phyloP scores from a whole-genome alignment of 2,797 vertebrate genomes.

The Crocidura indochinensis region DNA sequence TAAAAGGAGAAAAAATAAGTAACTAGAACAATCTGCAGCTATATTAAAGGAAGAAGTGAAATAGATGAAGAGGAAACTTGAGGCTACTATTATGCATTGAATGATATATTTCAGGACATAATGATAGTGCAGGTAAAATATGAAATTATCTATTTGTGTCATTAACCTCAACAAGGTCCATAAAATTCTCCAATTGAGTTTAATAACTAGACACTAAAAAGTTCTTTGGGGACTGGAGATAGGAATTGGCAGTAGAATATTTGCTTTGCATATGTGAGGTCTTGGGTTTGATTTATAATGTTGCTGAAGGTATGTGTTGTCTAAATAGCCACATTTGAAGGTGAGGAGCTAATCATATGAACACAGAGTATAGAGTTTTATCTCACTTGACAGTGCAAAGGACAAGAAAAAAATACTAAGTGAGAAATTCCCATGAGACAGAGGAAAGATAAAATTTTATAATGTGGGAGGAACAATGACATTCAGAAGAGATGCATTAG shows the following conservation, averaged over 20 bases:
- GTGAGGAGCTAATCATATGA: background rate
- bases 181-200: background rate
- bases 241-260: too few relatives aligned
- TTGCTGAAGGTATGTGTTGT: too few relatives aligned
- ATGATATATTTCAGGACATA: background rate
- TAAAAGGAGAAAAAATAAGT: too few relatives aligned
- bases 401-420: background rate
- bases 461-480: background rate
- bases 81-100: background rate
- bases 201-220: background rate
- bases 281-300: too few relatives aligned
- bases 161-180: fast-evolving
- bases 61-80: background rate
- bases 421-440: background rate
- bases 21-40: background rate
- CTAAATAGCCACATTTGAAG: background rate
- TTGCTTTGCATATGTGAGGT: too few relatives aligned
- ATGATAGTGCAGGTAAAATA: background rate
- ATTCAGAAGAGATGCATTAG: background rate
- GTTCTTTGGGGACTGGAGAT: too few relatives aligned
- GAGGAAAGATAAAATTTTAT: background rate
- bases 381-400: background rate
- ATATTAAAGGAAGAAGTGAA: constrained; percentile 1
- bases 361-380: background rate
- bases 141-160: background rate